These are phyloP conservation scores for Argyrosomus regius DNA, from an alignment of 2,797 vertebrate genomes.

Conservation along the genomic window DNA sequence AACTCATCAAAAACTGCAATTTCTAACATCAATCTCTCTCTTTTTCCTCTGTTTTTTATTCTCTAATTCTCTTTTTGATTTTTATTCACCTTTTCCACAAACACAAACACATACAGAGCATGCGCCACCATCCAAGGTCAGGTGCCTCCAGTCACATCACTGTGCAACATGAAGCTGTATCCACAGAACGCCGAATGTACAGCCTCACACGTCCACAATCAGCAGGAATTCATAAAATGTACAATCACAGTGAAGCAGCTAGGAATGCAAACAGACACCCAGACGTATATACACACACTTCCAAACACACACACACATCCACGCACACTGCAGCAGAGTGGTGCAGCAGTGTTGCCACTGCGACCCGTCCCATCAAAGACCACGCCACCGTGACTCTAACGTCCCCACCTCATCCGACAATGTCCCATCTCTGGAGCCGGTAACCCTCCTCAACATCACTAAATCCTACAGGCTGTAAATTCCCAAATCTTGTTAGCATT, in stretches of 20 bases:
- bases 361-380: conserved; percentile 57
- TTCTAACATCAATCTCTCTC: background rate
- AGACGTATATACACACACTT: conserved; percentile 7
- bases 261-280: conserved; percentile 22
- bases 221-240: background rate
- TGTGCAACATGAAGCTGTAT: conserved; percentile 46
- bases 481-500: conserved; percentile 19
- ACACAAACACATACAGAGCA: conserved; percentile 47
- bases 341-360: conserved; percentile 71
- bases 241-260: conserved; percentile 16
- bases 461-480: conserved; percentile 25
- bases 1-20: background rate
- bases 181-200: conserved; percentile 3
- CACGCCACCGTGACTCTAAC: conserved; percentile 2
- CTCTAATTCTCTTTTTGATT: background rate
- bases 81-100: conserved; percentile 4
- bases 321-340: conserved; percentile 76
- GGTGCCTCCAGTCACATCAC: conserved; percentile 62
- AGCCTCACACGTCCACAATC: background rate
- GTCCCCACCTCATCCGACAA: conserved; percentile 42
- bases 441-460: conserved; percentile 15
- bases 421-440: conserved; percentile 22
- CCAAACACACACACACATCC: conserved; percentile 18
- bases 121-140: conserved; percentile 77
- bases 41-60: background rate